Percentiles rank a stretch among this genome's conserved stretches.
These are phyloP conservation scores for Pomacea maculata DNA, from an alignment of 1,140 invertebrate species.

Conservation along the genomic window DNA sequence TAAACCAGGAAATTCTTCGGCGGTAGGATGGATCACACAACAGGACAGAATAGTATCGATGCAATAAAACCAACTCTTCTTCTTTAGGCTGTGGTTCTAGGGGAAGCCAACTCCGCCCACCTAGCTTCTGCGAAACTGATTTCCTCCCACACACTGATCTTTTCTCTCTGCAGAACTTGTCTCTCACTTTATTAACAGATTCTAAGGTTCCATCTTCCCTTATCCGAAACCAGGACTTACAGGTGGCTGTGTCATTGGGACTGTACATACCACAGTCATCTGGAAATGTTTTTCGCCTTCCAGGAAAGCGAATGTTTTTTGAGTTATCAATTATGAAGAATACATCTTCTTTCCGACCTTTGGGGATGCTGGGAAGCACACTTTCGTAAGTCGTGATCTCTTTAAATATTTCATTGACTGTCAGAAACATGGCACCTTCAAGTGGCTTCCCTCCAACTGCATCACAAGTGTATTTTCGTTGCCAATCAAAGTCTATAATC, in stretches of 20 bases:
- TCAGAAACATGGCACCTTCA: neutral
- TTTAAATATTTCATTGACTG: slow-evolving; percentile 9
- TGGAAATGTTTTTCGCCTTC: slow-evolving; percentile 14
- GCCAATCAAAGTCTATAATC: slow-evolving; percentile 8
- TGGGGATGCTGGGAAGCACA: neutral
- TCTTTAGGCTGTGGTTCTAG: slow-evolving; percentile 18
- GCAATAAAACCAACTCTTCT: slow-evolving; percentile 2
- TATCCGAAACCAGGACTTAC: slow-evolving; percentile 12
- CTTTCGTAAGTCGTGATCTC: neutral
- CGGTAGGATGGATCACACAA: slow-evolving; percentile 6
- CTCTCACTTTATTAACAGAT: slow-evolving; percentile 4
- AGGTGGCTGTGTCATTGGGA: neutral
- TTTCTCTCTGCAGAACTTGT: slow-evolving; percentile 15
- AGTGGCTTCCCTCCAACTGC: slow-evolving; percentile 11
- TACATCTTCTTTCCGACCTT: slow-evolving; percentile 12
- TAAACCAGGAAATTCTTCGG: slow-evolving; percentile 7
- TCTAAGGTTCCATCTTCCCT: neutral
- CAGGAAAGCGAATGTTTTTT: slow-evolving; percentile 8
- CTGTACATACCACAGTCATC: slow-evolving; percentile 19
- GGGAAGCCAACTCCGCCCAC: slow-evolving; percentile 10
- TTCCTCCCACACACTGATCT: slow-evolving; percentile 1
- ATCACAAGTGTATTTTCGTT: slow-evolving; percentile 5
- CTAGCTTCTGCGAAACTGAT: neutral
- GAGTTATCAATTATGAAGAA: slow-evolving; percentile 18
- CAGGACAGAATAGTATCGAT: slow-evolving; percentile 13